Conservation (phyloP, 2,797 vertebrate genomes). For the Lycodopsis pacificus region DNA sequence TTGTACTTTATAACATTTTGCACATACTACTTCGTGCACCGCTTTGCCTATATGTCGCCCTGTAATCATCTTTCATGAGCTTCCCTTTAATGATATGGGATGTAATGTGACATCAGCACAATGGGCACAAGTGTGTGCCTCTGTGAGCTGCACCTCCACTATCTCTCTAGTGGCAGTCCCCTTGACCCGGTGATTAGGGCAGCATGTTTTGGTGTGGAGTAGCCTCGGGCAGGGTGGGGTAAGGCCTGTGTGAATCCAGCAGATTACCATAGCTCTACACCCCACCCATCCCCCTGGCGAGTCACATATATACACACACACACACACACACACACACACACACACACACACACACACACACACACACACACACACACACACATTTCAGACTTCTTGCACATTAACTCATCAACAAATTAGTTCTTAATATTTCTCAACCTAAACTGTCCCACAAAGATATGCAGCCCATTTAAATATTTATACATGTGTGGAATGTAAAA, state of each 20-base stretch:
- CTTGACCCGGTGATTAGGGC: slow-evolving; percentile 74
- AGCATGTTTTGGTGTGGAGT: slow-evolving; percentile 70
- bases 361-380: not conserved
- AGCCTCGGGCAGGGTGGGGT: slow-evolving; percentile 80
- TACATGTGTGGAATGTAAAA: not conserved
- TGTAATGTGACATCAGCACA: slow-evolving; percentile 39
- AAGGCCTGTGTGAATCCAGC: slow-evolving; percentile 81
- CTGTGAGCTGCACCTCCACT: slow-evolving; percentile 65
- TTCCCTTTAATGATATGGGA: slow-evolving; percentile 30
- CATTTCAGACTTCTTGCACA: slow-evolving; percentile 3
- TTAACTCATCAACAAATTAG: not conserved
- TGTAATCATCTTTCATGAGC: slow-evolving; percentile 20
- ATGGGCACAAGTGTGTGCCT: slow-evolving; percentile 34
- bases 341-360: not conserved
- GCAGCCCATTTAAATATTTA: not conserved
- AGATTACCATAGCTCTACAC: slow-evolving; percentile 81
- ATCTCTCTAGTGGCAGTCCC: slow-evolving; percentile 74
- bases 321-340: not conserved
- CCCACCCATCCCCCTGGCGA: slow-evolving; percentile 75
- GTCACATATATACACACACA: not conserved
- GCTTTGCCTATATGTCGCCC: not conserved
- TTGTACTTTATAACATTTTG: not conserved
- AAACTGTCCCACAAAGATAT: not conserved
- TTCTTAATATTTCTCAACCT: not conserved
- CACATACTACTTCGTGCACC: not conserved